Base-by-base conservation (phyloP, 2,888 invertebrate genomes). In the Sturmia bella region DNA sequence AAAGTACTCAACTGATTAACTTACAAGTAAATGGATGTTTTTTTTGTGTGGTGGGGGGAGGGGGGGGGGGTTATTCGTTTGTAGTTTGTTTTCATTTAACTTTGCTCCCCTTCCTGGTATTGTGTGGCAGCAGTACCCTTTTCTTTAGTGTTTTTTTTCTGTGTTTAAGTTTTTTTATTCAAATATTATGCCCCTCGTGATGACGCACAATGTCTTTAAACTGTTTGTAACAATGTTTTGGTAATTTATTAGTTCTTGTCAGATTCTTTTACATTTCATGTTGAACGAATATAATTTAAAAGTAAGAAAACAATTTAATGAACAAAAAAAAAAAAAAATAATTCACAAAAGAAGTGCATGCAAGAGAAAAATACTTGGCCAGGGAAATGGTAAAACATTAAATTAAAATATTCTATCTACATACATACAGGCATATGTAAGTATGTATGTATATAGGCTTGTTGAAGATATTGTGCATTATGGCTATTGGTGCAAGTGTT, bases 171-270 rank as follows among this genome's bases (percentile, higher is more conserved):
- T 39, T 57, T 64, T 64, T 54, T 39, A 37, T 74, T 75, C 32
- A 11, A 72, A 68, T 59, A n/a, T n/a, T n/a, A 59, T 59, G 66
- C 50, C 32, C 32, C 66, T 64, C 21, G 48, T 39, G 70, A 77
- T 77, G 77, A 77, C 77, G 70, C 77, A 77, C 70, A 63, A 43
- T 77, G 76, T 69, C 69, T 76, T 69, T 50, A 69, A 61, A 69
- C 45, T 61, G 57, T 57, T 56, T 70, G 56, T 61, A 70, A 45
- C 24, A 64, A 64, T 52, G 56, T 74, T 63, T 48, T 57, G 52
- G 66, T 68, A 57, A 77, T 81, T 81, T 81, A 81, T 81, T 81
- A 69, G 73, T 81, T 81, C 68, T 77, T 81, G 76, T 77, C 81
- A 81, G 77, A 63, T 77, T 77, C 56, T 72, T 48, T 77, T 68